Base-by-base conservation (phyloP, 2,888 invertebrate species). In the Argyresthia goedartella region DNA sequence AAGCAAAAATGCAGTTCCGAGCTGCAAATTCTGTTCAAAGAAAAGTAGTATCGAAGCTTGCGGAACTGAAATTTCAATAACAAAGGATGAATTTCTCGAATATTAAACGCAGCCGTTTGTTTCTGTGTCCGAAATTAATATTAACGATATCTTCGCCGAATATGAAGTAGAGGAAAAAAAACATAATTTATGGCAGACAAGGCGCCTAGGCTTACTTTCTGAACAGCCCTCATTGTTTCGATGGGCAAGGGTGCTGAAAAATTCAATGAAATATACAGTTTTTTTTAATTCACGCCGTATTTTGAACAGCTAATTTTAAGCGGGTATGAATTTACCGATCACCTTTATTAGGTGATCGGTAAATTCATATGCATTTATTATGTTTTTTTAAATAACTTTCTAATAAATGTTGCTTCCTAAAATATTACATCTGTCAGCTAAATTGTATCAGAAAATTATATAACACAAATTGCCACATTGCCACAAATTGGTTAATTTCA, bases 101-200 rank as follows among this genome's bases (percentile, higher is more conserved):
- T 80, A 81, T 79, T 80, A 82, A 82, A 76, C 41, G 68, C 63
- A 62, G 64, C 68, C 73, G 78, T 72, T 80, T 77, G 82, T 79
- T 80, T 80, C 76, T 75, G 82, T 76, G 82, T 78, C 78, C 76
- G 81, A 86, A 80, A 86, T 85, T 84, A 86, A 86, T 85, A 86
- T 86, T 86, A 86, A 86, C 85, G 85, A 84, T 85, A 81, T 79
- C 81, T 77, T 67, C 68, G 66, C 65, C 60, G 76, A 80, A 85
- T 81, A 79, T 81, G 79, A 80, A 78, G 81, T 80, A 78, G 69
- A 67, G 64, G 64, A 62, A 71, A 75, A 81, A 80, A 80, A 75
- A 69, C 76, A 76, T 82, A 82, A 85, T 85, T 85, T 82, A 86
- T 85, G 72, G 82, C 69, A 71, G 76, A 78, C 75, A 51, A 47